Evolutionary conservation across 1,140 invertebrate species (phyloP).

Genomic region (Campodea augens): DNA sequence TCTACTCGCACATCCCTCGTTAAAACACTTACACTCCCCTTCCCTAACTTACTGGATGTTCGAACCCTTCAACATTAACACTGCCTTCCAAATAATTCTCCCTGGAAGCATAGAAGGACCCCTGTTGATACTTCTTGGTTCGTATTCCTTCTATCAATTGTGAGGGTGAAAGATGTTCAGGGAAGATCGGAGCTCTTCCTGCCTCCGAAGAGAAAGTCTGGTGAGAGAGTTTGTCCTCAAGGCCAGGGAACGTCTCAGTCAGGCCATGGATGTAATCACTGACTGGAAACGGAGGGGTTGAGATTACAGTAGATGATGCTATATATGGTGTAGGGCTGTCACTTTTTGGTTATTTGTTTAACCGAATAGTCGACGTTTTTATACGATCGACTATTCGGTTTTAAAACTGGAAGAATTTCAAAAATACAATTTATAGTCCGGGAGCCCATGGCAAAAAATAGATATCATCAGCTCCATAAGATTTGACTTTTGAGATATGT

Average conservation of each 20-base stretch:
- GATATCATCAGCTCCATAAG: too few species aligned
- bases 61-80: constrained; percentile 55
- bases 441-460: too few species aligned
- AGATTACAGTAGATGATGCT: too few species aligned
- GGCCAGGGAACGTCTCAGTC: constrained; percentile 33
- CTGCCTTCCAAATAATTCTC: constrained; percentile 92
- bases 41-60: constrained; percentile 47
- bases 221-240: constrained; percentile 62
- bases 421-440: too few species aligned
- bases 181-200: constrained; percentile 48
- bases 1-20: too few species aligned
- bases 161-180: constrained; percentile 58
- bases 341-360: too few species aligned
- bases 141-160: constrained; percentile 61
- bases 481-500: too few species aligned
- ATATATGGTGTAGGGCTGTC: too few species aligned
- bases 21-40: too few species aligned
- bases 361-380: too few species aligned
- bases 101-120: constrained; percentile 58
- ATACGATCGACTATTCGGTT: too few species aligned
- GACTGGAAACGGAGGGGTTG: constrained; percentile 29
- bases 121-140: constrained; percentile 56
- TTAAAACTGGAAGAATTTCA: too few species aligned
- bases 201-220: constrained; percentile 39
- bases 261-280: constrained; percentile 51